Percentiles rank a stretch among this genome's conserved stretches.
These are phyloP conservation scores for Achatina immaculata DNA, from an alignment of 1,140 invertebrate species.

Conservation along the genomic window DNA sequence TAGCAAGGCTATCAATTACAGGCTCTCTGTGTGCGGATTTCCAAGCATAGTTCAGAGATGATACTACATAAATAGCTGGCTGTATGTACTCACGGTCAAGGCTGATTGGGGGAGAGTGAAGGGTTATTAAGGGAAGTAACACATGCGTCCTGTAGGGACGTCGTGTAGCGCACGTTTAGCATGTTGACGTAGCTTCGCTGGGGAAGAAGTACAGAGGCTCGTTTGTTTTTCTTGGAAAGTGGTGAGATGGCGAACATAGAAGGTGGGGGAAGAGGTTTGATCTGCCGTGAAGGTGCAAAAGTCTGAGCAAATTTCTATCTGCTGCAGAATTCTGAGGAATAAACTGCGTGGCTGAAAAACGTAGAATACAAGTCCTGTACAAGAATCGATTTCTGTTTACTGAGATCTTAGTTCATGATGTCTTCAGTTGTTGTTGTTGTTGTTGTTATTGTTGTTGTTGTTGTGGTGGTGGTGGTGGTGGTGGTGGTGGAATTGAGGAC, in stretches of 20 bases:
- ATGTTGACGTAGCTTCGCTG: background rate
- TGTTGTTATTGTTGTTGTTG: too few relatives aligned
- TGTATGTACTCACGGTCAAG: background rate
- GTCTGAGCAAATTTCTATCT: too few relatives aligned
- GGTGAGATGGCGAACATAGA: background rate
- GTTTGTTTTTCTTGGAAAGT: constrained; percentile 3
- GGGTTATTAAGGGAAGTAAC: constrained; percentile 2
- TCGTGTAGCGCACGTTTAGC: background rate
- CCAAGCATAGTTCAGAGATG: background rate
- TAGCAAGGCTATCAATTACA: constrained; percentile 8
- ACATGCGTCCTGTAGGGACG: background rate
- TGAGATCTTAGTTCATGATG: too few relatives aligned
- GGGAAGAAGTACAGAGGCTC: background rate
- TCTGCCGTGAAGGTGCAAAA: too few relatives aligned
- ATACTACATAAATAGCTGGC: background rate
- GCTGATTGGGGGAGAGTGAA: background rate
- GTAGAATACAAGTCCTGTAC: too few relatives aligned
- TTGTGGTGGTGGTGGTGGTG: too few relatives aligned
- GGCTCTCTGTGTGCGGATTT: background rate
- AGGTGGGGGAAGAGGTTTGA: too few relatives aligned
- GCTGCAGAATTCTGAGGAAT: too few relatives aligned
- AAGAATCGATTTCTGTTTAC: too few relatives aligned
- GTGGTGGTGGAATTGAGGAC: too few relatives aligned
- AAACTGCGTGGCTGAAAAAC: too few relatives aligned
- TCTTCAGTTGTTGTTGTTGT: too few relatives aligned